Evolutionary conservation across 2,797 vertebrate genomes (phyloP), one percentile per base, ranked within the genome.

Genomic region (Labroides dimidiatus): DNA sequence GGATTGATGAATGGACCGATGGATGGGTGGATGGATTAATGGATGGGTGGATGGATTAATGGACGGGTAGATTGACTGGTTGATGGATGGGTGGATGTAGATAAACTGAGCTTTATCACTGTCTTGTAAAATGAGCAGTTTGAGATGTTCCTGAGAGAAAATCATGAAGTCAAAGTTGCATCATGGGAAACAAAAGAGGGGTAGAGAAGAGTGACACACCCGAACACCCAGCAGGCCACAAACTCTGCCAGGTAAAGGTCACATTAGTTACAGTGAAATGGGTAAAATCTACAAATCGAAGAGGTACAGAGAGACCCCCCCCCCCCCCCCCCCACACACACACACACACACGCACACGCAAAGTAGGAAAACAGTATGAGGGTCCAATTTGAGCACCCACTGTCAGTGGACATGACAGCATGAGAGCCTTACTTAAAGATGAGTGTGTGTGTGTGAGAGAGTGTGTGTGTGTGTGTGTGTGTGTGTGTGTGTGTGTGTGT

Each of bases 391-490:
- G 8, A 33, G 30, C 4, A 33, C 30, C 3, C 3, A 27, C 30
- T 71, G 68, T 75, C 76, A 83, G 1, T 84, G 54, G 59, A 48
- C 14, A 76, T 33, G 67, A 67, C 70, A 10, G 57, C 60, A 64
- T 56, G 39, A 66, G 42, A 52, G 69, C 53, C 15, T 30, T 55
- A 50, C 23, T 47, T 42, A 51, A 39, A 51, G 45, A 10, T n/a
- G 24, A 49, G n/a, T 56, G 44, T 60, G 39, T 51, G 61, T 23
- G 14, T n/a, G n/a, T n/a, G 24, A 49, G n/a, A 51, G 44, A 56
- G 39, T 51, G 61, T 23, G 16, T 17, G 16, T 39, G 17, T 16
- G 20, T 53, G 27, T 61, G 55, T 60, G 44, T 51, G 61, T 23
- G 41, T 17, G 41, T 17, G 48, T 71, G 59, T 70, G 9, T 23